These are phyloP conservation scores for Rhipidura dahli DNA, from an alignment of 2,113 vertebrate genomes.

Conservation along the genomic window DNA sequence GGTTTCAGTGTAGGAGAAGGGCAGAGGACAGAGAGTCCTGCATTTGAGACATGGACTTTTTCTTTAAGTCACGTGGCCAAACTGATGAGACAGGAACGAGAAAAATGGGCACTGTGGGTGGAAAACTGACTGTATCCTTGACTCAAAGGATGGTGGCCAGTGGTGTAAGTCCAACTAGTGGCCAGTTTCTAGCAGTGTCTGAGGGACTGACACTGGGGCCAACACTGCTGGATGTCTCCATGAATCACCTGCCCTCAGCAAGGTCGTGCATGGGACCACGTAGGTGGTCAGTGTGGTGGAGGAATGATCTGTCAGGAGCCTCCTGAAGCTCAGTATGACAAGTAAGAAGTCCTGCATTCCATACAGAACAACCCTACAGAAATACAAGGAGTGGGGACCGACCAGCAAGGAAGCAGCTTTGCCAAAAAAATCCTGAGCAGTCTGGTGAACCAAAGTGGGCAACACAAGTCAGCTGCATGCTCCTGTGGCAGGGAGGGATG, in stretches of 20 bases:
- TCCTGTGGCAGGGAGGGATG: background rate
- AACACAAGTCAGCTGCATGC: background rate
- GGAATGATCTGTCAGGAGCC: background rate
- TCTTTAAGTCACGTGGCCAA: background rate
- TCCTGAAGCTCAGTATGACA: background rate
- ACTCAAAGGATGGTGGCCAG: background rate
- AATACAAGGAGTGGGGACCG: fast-evolving
- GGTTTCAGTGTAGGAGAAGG: background rate
- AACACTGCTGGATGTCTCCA: background rate
- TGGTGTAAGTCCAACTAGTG: background rate
- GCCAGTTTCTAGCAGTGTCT: background rate
- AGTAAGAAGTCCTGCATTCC: background rate
- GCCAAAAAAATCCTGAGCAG: background rate
- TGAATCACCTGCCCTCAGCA: background rate
- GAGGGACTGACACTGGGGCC: background rate
- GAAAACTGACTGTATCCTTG: background rate
- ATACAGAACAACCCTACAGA: background rate
- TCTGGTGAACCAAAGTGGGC: background rate
- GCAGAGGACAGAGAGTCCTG: background rate
- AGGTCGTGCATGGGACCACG: background rate
- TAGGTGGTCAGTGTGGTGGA: background rate
- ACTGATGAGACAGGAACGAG: background rate
- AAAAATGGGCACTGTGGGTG: background rate
- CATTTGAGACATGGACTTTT: background rate
- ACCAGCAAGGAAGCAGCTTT: background rate